Conservation (phyloP, 2,888 invertebrate genomes). For the Acanthacorydalis orientalis region DNA sequence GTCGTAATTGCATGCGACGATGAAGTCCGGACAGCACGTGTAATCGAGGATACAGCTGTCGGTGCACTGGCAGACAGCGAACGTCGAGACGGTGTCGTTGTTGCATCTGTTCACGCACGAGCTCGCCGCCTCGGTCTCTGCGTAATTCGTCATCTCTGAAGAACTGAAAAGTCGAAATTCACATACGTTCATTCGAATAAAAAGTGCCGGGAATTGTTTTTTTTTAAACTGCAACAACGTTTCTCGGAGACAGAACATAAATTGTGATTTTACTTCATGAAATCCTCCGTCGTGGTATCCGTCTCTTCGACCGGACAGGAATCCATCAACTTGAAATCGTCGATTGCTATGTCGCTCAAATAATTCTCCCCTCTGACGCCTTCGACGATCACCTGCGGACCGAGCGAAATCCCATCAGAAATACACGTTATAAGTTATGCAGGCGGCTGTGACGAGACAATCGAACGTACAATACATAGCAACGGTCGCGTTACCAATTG, state of each 20-base stretch:
- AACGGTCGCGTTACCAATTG: too few species aligned
- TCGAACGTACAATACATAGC: too few species aligned
- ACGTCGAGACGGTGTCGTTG: background rate
- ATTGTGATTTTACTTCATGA: background rate
- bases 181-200: too few species aligned
- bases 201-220: too few species aligned
- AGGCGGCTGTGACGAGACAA: too few species aligned
- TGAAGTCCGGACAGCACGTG: constrained; percentile 52
- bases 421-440: background rate
- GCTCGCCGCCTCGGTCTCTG: background rate
- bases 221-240: too few species aligned
- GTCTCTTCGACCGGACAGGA: constrained; percentile 29
- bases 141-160: background rate
- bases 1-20: constrained; percentile 29
- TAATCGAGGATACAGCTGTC: constrained; percentile 31
- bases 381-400: constrained; percentile 63
- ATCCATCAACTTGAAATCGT: constrained; percentile 51
- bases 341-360: constrained; percentile 65
- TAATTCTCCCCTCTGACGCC: constrained; percentile 48
- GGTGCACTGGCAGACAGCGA: constrained; percentile 38
- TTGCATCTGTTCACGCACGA: constrained; percentile 11
- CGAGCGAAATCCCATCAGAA: too few species aligned
- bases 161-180: background rate
- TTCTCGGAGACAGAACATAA: too few species aligned
- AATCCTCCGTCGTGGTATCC: constrained; percentile 18